Base-by-base conservation (phyloP, 2,888 invertebrate species). In the Drosophila anomalipes region DNA sequence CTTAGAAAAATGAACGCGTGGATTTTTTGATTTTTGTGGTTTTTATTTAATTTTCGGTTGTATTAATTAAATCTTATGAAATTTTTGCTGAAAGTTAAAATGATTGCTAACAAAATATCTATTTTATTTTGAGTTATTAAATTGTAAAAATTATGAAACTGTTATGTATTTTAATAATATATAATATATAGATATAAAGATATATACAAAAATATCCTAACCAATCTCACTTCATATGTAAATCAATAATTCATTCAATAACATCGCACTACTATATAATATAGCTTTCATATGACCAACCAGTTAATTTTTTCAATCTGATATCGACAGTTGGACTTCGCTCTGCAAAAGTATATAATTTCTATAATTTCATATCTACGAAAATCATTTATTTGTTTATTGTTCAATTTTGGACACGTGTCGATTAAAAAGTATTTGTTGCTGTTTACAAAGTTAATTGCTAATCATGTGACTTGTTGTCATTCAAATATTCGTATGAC, bases 401-500 rank as follows among this genome's bases (percentile, higher is more conserved):
- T 51, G 49, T 5, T 14, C 12, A 30, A 52, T 58, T 52, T 37
- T 32, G 5, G 49, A 52, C 71, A 53, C 52, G 71, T 69, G 59
- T 52, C n/a, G n/a, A 57, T 56, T 39, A 39, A n/a, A n/a, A 12
- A n/a, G 3, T 44, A 14, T 14, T 2, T 2, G 0, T 7, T n/a
- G 7, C 4, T 44, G 1, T 58, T 78, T 16, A 41, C 47, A 26
- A 3, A 26, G 28, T 49, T 65, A 59, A 71, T 61, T 65, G 66
- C 9, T 16, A 47, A 32, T 61, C 64, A 62, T 19, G 14, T 58
- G 52, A 76, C 37, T 60, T 35, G 30, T 41, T 59, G 28, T 9
- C 19, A 51, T 35, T 41, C 30, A 64, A 73, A 26, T 35, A 26
- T 22, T 33, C 4, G 32, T 33, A 22, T 33, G 9, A 57, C n/a